Percentiles rank a stretch among this genome's conserved stretches.
Evolutionary conservation across 2,797 vertebrate species (phyloP).

Genomic region (Sylvilagus floridanus): DNA sequence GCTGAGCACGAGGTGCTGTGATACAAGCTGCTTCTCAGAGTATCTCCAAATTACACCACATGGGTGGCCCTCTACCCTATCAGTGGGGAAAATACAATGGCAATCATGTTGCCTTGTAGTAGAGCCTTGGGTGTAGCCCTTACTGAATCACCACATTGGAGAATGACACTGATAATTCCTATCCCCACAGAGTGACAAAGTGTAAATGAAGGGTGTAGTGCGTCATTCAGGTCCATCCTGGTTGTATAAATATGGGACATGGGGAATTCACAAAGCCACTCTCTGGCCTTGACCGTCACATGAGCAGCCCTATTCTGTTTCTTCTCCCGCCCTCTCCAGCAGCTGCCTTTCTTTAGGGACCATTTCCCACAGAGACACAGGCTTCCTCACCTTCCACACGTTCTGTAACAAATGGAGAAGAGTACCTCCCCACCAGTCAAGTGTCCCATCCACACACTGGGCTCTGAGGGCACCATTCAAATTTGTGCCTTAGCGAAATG

Average conservation of each 20-base stretch:
- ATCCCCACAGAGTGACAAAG: not conserved
- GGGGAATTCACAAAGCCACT: not conserved
- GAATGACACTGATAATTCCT: not conserved
- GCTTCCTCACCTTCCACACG: not conserved
- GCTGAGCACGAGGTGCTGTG: not conserved
- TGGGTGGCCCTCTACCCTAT: not conserved
- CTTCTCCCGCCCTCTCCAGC: rapidly evolving
- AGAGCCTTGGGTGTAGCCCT: not conserved
- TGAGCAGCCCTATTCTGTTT: not conserved
- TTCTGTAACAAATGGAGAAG: not conserved
- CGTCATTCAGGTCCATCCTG: not conserved
- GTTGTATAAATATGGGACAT: not conserved
- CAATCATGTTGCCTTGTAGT: not conserved
- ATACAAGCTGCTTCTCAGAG: not conserved
- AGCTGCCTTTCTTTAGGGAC: not conserved
- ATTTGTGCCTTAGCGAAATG: not conserved
- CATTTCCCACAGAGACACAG: not conserved
- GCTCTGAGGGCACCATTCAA: not conserved
- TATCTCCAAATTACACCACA: not conserved
- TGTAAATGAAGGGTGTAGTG: not conserved
- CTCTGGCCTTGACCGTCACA: not conserved
- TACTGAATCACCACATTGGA: not conserved
- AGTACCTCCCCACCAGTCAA: not conserved
- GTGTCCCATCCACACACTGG: not conserved
- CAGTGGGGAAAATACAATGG: not conserved